Percentiles rank a stretch among this genome's conserved stretches.
phyloP scores from a whole-genome alignment of 2,888 invertebrate genomes.

The Acronicta leporina region DNA sequence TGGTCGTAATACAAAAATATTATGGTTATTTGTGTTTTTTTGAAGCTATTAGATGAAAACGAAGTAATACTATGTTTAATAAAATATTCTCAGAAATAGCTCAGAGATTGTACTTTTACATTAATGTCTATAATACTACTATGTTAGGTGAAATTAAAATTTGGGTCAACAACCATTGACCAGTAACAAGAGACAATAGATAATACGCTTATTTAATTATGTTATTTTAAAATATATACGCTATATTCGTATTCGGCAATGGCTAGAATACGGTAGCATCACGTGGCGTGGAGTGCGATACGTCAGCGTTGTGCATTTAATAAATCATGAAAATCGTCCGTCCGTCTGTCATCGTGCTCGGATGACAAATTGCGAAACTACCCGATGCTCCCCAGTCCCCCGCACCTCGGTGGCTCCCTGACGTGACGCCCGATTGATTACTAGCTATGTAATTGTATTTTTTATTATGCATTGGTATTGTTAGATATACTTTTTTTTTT shows the following conservation, averaged over 20 bases:
- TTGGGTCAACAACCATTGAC: too few species aligned
- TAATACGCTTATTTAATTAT: too few species aligned
- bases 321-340: conserved; percentile 80
- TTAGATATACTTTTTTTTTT: too few species aligned
- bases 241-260: conserved; percentile 14
- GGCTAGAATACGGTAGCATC: conserved; percentile 40
- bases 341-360: conserved; percentile 72
- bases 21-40: too few species aligned
- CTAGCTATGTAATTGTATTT: conserved; percentile 39
- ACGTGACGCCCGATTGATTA: conserved; percentile 51
- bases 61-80: not conserved
- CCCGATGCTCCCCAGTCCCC: conserved; percentile 55
- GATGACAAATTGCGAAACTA: conserved; percentile 75
- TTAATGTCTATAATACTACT: too few species aligned
- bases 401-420: conserved; percentile 31
- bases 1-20: not conserved
- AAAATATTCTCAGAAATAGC: too few species aligned
- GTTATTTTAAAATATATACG: too few species aligned
- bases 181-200: too few species aligned
- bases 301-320: conserved; percentile 75
- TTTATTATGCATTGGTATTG: conserved; percentile 16
- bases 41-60: too few species aligned
- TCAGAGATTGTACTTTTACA: too few species aligned
- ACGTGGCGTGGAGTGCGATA: conserved; percentile 61
- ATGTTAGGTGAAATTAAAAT: too few species aligned